Evolutionary conservation across 2,113 vertebrate genomes (phyloP).

Genomic region (Dasyprocta punctata): DNA sequence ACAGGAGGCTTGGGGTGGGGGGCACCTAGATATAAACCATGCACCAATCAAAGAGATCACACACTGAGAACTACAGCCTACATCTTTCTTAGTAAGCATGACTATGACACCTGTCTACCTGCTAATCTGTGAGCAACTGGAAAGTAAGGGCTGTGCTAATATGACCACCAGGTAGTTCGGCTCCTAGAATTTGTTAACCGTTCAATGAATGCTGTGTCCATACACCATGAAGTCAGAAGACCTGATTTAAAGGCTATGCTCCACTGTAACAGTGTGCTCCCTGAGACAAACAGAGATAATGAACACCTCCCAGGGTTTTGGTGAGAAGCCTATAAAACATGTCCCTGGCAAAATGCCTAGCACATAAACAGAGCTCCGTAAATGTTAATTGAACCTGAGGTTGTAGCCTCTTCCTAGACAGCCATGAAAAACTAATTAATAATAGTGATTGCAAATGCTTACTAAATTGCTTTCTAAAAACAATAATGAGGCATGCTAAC

Average conservation of each 20-base stretch:
- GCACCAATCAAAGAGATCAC: neutral
- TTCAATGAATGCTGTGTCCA: neutral
- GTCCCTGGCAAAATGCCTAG: slow-evolving; percentile 63
- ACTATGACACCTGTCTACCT: neutral
- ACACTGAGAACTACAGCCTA: neutral
- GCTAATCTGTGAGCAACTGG: neutral
- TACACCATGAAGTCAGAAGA: neutral
- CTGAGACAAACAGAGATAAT: slow-evolving; percentile 27
- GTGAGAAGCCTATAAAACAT: slow-evolving; percentile 58
- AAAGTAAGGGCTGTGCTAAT: neutral
- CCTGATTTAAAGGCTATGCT: neutral
- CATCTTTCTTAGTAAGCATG: neutral
- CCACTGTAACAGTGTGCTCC: neutral
- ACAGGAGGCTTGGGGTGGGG: neutral
- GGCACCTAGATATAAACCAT: neutral
- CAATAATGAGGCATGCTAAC: slow-evolving; percentile 24
- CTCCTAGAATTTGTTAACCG: neutral
- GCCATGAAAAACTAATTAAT: slow-evolving; percentile 77
- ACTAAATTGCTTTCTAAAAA: slow-evolving; percentile 58
- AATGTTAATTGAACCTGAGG: slow-evolving; percentile 74
- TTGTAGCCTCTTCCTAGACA: slow-evolving; percentile 50
- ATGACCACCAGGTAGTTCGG: neutral
- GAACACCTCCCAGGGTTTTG: slow-evolving; percentile 26
- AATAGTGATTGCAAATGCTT: slow-evolving; percentile 39
- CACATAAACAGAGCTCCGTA: slow-evolving; percentile 47